Base-by-base conservation (phyloP, 2,797 vertebrate species). In the Podargus strigoides region DNA sequence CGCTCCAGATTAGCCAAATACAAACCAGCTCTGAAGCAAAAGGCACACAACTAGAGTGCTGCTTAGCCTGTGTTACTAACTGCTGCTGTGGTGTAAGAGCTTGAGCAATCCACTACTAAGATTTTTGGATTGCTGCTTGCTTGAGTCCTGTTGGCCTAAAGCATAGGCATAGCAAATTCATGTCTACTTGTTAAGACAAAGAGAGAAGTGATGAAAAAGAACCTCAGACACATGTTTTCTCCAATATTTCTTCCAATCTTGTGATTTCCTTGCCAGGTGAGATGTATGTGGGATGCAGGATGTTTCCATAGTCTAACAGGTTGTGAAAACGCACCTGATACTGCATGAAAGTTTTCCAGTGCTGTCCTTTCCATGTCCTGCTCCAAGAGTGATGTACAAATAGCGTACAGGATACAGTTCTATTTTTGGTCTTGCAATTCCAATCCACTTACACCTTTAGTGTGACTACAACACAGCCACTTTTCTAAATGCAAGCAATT, bases 381-480 rank as follows among this genome's bases (percentile, higher is more conserved):
- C 16, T 67, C 58, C 22, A 41, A 34, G 15, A n/a, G 21, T 23
- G 8, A 7, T 49, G 6, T 14, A 32, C 12, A 58, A 72, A 28
- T 8, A 10, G 1, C 0, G 2, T 5, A 23, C 24, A 34, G 34
- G n/a, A 34, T 8, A 39, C 0, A 0, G 20, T 53, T 72, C 30
- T 3, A 3, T 32, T 64, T 60, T 36, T 22, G 3, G 4, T 44
- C 28, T 52, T 42, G 11, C 9, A n/a, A 8, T 36, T 76, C 59
- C 32, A 44, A 17, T 27, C 24, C 12, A 14, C 3, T 77, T 50
- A 30, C 12, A 49, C 5, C 10, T 73, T 52, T 21, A 56, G 19
- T 44, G 23, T 8, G 21, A 39, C 13, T 55, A 11, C n/a, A 63
- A 21, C 1, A 44, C 17, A 41, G 6, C 21, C 26, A 39, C 14